Evolutionary conservation across 2,888 invertebrate genomes (phyloP), one percentile per base, ranked within the genome.

Genomic region (Pristionchus japonicus): DNA sequence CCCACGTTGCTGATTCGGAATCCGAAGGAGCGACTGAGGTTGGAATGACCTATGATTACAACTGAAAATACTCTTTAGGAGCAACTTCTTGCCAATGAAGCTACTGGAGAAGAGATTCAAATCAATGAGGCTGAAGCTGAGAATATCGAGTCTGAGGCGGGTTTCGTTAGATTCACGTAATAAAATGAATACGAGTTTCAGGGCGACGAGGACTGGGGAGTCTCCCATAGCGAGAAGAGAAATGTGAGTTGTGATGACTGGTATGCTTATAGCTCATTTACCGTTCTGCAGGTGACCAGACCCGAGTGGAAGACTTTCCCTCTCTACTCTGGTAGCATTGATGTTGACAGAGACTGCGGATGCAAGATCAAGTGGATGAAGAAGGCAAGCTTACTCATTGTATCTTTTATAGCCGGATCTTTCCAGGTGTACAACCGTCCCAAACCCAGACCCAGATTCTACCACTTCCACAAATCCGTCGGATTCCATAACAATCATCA

Each of bases 331-430:
- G 70, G 49, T n/a, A 49, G 15, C 23, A 70, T 49, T 49, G 34
- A 86, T 70, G 86, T 86, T 31, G 70, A 67, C 27, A 43, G 34
- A 40, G 86, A 86, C 49, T 86, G 86, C 20, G 86, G 86, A 86
- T 86, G 86, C 70, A 70, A 70, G 23, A 57, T 86, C 86, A 86
- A 86, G 70, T 86, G 86, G 86, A 67, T 86, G 49, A 86, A 86
- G 86, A 86, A 86, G 86, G 86, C 43, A 49, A 31, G 23, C 6
- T 34, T 0, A 23, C 11, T 34, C 40, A 11, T 43, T 13, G 11
- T 20, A 23, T 23, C 20, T 31, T 40, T 47, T 15, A 13, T 70
- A 70, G 13, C 20, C 64, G n/a, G n/a, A 43, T 40, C n/a, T 6
- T 40, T 64, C 3, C 9, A 86, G 86, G 70, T 70, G 3, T 86